These are phyloP conservation scores for Micromys minutus DNA, from an alignment of 2,113 vertebrate genomes.

Conservation along the genomic window DNA sequence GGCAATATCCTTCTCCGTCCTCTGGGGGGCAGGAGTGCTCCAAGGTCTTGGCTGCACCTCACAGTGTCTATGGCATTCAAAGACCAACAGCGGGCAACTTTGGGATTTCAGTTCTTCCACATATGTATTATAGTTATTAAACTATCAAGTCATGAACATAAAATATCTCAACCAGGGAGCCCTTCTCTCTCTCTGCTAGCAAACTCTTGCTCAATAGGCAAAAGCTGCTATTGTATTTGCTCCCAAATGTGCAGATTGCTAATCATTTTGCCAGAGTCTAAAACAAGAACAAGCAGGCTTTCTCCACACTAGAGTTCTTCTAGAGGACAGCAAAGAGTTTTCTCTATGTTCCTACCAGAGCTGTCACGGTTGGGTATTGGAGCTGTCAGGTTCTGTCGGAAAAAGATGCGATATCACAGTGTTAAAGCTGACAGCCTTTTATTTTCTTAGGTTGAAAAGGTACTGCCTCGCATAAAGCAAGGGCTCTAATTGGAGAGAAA, in stretches of 20 bases:
- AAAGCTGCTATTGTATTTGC: neutral
- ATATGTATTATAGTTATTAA: neutral
- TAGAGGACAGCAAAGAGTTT: neutral
- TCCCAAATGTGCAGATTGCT: neutral
- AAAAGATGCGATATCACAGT: neutral
- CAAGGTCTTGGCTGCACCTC: neutral
- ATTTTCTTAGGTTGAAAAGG: neutral
- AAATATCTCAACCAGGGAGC: neutral
- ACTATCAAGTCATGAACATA: neutral
- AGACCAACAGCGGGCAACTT: neutral
- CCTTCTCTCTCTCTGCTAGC: neutral
- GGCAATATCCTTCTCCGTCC: neutral
- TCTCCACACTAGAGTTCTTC: neutral
- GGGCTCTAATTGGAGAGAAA: neutral
- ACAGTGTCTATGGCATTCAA: neutral
- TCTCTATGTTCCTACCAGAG: neutral
- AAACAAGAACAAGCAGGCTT: neutral
- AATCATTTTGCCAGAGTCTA: neutral
- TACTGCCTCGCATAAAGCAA: neutral
- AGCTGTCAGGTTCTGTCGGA: neutral
- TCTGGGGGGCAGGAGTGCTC: slow-evolving; percentile 27
- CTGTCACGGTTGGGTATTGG: neutral
- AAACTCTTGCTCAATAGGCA: neutral
- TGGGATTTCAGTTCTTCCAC: neutral
- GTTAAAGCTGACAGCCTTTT: neutral